phyloP scores from a whole-genome alignment of 2,888 invertebrate species.

The Bugula neritina region DNA sequence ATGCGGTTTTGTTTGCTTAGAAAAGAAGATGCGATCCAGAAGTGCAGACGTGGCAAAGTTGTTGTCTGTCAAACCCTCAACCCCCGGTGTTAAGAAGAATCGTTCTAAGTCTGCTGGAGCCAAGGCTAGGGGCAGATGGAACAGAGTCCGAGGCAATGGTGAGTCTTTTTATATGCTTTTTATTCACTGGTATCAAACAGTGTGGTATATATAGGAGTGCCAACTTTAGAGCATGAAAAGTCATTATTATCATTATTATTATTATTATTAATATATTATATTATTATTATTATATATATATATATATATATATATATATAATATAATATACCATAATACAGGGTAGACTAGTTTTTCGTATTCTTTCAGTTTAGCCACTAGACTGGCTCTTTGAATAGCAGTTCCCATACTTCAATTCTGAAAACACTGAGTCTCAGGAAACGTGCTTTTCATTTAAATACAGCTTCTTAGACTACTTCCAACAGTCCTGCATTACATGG shows the following conservation, averaged over 20 bases:
- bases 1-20: too few species aligned
- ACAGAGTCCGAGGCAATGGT: background rate
- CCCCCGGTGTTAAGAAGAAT: background rate
- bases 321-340: background rate
- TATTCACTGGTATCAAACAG: too few species aligned
- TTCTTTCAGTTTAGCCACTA: too few species aligned
- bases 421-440: too few species aligned
- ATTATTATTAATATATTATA: background rate
- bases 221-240: too few species aligned
- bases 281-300: background rate
- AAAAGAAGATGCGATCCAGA: background rate
- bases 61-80: background rate
- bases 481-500: too few species aligned
- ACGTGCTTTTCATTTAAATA: too few species aligned
- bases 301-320: background rate
- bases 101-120: slow-evolving; percentile 11
- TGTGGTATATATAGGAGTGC: too few species aligned
- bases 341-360: background rate
- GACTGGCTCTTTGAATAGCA: too few species aligned
- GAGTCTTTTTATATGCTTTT: too few species aligned
- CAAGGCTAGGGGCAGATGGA: slow-evolving; percentile 3
- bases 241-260: background rate
- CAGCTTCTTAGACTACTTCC: too few species aligned
- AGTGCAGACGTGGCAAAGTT: background rate
- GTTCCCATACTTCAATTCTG: too few species aligned